A percentile compares a stretch with the other conserved stretches of the same genome.
These are phyloP conservation scores for Schlechtendalia chinensis DNA, from an alignment of 1,140 invertebrate species.

Conservation along the genomic window DNA sequence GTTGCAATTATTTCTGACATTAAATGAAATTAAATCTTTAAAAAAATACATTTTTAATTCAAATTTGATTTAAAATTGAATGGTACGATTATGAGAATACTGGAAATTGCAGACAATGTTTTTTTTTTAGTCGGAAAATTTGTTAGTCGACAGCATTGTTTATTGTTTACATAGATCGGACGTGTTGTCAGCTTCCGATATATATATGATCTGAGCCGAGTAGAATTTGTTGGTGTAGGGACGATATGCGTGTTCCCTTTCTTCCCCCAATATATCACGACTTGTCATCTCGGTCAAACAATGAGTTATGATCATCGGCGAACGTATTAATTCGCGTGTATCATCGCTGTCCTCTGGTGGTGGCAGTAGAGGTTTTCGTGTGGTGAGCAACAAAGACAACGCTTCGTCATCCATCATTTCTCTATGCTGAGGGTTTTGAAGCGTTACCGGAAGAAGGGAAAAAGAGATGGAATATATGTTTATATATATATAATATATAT, in stretches of 20 bases:
- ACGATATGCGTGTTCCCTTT: neutral
- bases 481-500: slow-evolving; percentile 5
- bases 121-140: neutral
- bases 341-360: neutral
- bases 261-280: neutral
- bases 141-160: neutral
- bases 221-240: neutral
- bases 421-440: neutral
- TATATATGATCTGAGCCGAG: neutral
- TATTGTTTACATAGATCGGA: slow-evolving; percentile 12
- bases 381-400: slow-evolving; percentile 1
- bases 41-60: too few relatives aligned
- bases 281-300: slow-evolving; percentile 43
- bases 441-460: neutral
- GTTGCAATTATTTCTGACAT: too few relatives aligned
- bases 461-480: neutral
- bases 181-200: slow-evolving; percentile 2
- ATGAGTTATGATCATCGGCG: slow-evolving; percentile 42
- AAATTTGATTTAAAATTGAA: neutral
- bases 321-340: slow-evolving; percentile 39
- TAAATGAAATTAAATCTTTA: too few relatives aligned
- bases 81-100: too few relatives aligned
- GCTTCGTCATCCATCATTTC: slow-evolving; percentile 44
- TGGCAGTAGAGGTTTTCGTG: slow-evolving; percentile 22
- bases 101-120: too few relatives aligned